Base-by-base conservation (phyloP, 2,113 vertebrate genomes). In the Sturnus vulgaris region DNA sequence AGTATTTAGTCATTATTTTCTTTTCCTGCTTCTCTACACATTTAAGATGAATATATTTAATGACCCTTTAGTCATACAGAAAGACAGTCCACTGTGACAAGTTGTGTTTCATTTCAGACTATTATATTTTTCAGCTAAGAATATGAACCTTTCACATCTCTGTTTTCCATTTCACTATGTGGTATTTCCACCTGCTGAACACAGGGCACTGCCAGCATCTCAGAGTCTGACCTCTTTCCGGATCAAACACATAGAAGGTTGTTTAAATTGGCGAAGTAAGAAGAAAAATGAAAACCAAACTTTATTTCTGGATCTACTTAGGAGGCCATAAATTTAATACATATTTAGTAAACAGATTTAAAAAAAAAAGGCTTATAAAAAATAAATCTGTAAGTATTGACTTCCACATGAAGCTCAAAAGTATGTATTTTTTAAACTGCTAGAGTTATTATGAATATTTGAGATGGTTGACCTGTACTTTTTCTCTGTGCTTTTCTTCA, bases 161-260 rank as follows among this genome's bases (percentile, higher is more conserved):
- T 84, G 7, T 52, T 94, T 93, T n/a, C 14, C 8, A 8, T 81
- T 94, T 70, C 28, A 44, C 25, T 80, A 19, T 83, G 47, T 39
- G 42, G 13, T 61, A 80, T 95, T 95, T 95, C 28, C 56, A 95
- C 73, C 82, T 93, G 63, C 66, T 75, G 60, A 53, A 95, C 55
- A 64, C 25, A 89, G 39, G 50, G 12, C 52, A 87, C 35, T 85
- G 63, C 30, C 91, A 92, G 10, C 28, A 49, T 82, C 84, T 91
- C 59, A 84, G 72, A 70, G 10, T 31, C 42, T 93, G 92, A 91
- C 49, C 73, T 89, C 46, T 49, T 86, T 88, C 64, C 10, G 6
- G 24, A 42, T 95, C 77, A 68, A 61, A 57, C 33, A 71, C 49
- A 12, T 65, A 46, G 30, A 82, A 81, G 10, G 14, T 44, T 92